Evolutionary conservation across 2,797 vertebrate species (phyloP).

Genomic region (Numenius phaeopus): DNA sequence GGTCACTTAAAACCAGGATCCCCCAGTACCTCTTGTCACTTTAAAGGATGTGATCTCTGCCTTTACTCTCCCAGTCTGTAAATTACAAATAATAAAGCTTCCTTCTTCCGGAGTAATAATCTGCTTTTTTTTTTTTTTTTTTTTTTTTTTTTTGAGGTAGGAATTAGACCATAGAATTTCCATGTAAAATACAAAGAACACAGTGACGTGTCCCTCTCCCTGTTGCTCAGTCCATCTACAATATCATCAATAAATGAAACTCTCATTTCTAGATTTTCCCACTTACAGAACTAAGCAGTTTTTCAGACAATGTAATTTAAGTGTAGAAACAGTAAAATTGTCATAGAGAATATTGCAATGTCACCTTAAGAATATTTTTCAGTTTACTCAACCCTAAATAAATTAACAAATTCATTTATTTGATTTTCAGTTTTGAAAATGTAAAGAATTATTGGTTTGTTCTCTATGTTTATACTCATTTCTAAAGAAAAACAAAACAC

Average conservation of each 20-base stretch:
- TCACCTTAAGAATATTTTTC: background rate
- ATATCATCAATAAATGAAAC: background rate
- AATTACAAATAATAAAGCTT: background rate
- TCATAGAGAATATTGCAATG: background rate
- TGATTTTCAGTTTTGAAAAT: background rate
- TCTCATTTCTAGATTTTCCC: background rate
- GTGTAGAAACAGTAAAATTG: background rate
- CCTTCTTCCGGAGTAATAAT: background rate
- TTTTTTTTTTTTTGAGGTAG: background rate
- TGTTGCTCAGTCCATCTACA: background rate
- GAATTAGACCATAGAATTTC: background rate
- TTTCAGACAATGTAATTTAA: background rate
- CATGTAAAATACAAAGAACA: background rate
- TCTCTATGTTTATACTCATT: background rate
- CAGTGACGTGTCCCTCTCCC: accelerated
- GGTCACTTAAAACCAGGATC: background rate
- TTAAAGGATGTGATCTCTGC: background rate
- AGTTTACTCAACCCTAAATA: background rate
- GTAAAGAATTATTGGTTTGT: background rate
- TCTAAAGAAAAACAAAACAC: background rate
- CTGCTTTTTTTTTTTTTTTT: background rate
- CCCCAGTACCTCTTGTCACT: background rate
- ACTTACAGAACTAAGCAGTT: background rate
- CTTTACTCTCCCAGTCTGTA: background rate
- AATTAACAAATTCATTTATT: background rate